A percentile compares a stretch with the other conserved stretches of the same genome.
Evolutionary conservation across 2,888 invertebrate species (phyloP).

Genomic region (Netelia inedita): DNA sequence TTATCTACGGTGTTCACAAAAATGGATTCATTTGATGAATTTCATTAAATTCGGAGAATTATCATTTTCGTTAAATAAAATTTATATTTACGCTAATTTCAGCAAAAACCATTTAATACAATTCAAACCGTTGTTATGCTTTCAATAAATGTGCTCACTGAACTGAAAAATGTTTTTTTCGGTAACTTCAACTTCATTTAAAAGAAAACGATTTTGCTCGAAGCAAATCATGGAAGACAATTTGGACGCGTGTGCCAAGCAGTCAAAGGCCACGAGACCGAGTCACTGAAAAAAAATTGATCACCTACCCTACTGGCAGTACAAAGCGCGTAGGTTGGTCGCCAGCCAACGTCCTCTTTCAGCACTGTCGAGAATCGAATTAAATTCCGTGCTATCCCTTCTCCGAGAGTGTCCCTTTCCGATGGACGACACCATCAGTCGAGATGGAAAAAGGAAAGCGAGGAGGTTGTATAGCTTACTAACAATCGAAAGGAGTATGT

Average conservation of each 20-base stretch:
- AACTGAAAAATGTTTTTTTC: not conserved
- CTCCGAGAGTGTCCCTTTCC: slow-evolving; percentile 56
- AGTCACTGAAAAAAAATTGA: not conserved
- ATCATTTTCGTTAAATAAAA: not conserved
- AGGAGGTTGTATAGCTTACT: slow-evolving; percentile 30
- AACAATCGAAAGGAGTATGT: slow-evolving; percentile 24
- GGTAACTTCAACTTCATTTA: not conserved
- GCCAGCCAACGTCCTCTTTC: slow-evolving; percentile 23
- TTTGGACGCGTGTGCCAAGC: slow-evolving; percentile 14
- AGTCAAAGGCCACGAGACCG: slow-evolving; percentile 27
- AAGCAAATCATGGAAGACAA: slow-evolving; percentile 8
- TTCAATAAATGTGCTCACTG: not conserved
- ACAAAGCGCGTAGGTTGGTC: slow-evolving; percentile 17
- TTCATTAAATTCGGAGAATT: too few species aligned
- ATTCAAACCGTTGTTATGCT: not conserved
- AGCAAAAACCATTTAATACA: not conserved
- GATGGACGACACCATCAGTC: slow-evolving; percentile 30
- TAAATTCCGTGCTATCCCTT: slow-evolving; percentile 74
- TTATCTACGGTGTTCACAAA: too few species aligned
- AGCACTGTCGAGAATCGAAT: slow-evolving; percentile 31
- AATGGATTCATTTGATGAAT: too few species aligned
- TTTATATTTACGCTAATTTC: not conserved
- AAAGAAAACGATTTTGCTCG: not conserved
- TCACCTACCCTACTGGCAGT: slow-evolving; percentile 14
- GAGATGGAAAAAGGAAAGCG: slow-evolving; percentile 19